A percentile compares a stretch with the other conserved stretches of the same genome.
Evolutionary conservation across 2,113 vertebrate species (phyloP).

Genomic region (Pyrgilauda ruficollis): DNA sequence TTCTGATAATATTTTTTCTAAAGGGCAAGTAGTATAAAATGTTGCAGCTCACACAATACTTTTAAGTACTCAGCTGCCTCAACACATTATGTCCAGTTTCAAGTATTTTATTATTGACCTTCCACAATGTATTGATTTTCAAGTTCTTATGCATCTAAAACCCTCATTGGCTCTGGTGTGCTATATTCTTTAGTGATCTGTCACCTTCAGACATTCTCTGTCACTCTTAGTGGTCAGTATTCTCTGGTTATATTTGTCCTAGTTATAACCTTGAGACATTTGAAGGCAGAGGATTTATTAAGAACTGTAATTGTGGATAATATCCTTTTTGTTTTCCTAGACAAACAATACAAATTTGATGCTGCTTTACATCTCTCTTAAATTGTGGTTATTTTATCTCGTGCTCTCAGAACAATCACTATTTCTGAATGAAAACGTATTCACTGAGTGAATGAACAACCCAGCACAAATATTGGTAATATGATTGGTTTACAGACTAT

Average conservation of each 20-base stretch:
- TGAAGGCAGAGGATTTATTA: neutral
- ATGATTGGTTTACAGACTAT: neutral
- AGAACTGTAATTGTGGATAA: neutral
- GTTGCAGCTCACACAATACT: neutral
- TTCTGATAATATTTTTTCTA: neutral
- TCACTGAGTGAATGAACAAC: neutral
- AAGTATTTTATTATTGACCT: neutral
- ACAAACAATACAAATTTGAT: neutral
- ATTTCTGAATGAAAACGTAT: neutral
- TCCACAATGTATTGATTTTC: neutral
- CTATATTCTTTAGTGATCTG: neutral
- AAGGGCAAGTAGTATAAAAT: slow-evolving; percentile 11
- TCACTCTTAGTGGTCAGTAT: neutral
- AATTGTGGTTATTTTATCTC: neutral
- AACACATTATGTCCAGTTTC: neutral
- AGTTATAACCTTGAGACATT: neutral
- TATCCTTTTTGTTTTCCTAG: neutral
- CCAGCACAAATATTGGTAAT: neutral
- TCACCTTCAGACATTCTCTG: neutral
- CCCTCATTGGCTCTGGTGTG: neutral
- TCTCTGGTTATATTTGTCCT: neutral
- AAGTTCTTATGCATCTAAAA: neutral
- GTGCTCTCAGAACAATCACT: neutral
- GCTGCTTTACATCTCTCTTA: neutral
- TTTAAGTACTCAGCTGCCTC: neutral